Percentiles rank a stretch among this genome's conserved stretches.
Conservation (phyloP, 2,113 vertebrate genomes). For the Phrynosoma platyrhinos region DNA sequence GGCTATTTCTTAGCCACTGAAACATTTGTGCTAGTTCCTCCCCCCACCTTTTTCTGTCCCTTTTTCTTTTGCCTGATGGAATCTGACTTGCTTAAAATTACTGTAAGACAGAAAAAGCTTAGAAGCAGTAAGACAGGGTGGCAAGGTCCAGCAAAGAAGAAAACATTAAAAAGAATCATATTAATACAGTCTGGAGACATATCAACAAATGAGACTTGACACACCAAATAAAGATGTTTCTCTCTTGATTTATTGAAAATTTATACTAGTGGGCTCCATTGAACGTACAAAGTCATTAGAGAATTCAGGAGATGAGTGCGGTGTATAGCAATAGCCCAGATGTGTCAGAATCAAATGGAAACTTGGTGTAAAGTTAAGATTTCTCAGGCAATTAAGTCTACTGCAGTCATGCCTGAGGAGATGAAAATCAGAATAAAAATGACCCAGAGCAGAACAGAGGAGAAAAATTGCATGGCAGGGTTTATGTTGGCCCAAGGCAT, state of each 20-base stretch:
- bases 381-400: not conserved
- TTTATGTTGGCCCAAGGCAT: not conserved
- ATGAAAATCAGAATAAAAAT: not conserved
- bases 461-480: not conserved
- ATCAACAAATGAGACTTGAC: slow-evolving; percentile 4
- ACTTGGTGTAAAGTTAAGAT: not conserved
- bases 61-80: not conserved
- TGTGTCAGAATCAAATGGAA: not conserved
- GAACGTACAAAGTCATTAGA: slow-evolving; percentile 1
- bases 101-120: slow-evolving; percentile 2
- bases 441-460: not conserved
- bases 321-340: not conserved
- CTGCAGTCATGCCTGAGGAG: not conserved
- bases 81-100: slow-evolving; percentile 19
- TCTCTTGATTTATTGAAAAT: not conserved
- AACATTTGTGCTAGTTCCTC: not conserved
- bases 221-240: not conserved
- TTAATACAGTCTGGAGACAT: not conserved
- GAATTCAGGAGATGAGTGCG: not conserved
- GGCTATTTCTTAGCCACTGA: not conserved
- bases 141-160: not conserved
- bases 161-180: not conserved
- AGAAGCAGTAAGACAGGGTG: not conserved
- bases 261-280: not conserved
- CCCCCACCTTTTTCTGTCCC: not conserved